Conservation (phyloP, 2,888 invertebrate species). For the Molanna angustata region DNA sequence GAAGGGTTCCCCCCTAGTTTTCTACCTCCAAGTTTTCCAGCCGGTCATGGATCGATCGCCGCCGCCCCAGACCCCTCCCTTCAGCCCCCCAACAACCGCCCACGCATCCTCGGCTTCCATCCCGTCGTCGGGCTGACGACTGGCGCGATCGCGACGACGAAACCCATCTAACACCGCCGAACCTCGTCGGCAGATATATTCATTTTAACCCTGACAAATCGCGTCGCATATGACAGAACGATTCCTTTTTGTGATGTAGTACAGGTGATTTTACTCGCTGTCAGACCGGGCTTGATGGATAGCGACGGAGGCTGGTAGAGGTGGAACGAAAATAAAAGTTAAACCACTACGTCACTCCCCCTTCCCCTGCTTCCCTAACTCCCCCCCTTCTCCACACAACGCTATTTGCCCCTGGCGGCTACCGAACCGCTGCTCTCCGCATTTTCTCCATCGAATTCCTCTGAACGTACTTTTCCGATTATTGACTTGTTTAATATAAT, state of each 20-base stretch:
- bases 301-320: conserved; percentile 10
- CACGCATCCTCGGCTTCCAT: neutral
- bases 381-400: no score
- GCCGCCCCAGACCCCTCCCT: conserved; percentile 13
- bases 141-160: neutral
- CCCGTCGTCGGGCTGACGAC: neutral
- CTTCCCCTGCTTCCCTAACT: no score
- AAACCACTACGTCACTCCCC: conserved; percentile 9
- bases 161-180: conserved; percentile 1
- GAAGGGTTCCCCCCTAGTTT: no score
- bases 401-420: neutral
- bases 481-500: no score
- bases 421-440: neutral
- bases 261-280: no score
- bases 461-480: no score
- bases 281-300: conserved; percentile 7
- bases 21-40: conserved; percentile 20
- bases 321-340: conserved; percentile 25
- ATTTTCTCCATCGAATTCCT: no score
- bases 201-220: no score
- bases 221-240: no score
- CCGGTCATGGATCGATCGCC: conserved; percentile 23
- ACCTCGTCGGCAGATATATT: no score
- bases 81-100: neutral
- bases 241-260: no score